phyloP scores from a whole-genome alignment of 2,888 invertebrate genomes.

The Listrodromus nycthemerus region DNA sequence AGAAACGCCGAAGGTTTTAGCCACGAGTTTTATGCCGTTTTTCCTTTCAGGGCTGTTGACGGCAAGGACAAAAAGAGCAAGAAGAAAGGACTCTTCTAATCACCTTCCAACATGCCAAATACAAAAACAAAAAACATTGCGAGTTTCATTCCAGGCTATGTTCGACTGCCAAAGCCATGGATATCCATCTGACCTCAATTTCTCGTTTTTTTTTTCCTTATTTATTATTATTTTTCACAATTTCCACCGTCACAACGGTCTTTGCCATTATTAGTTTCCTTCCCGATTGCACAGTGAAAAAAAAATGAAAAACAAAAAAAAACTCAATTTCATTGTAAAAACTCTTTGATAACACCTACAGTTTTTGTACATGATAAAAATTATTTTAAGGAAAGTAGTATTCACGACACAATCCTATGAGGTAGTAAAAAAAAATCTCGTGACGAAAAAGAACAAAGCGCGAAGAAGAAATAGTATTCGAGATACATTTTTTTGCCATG shows the following conservation, averaged over 20 bases:
- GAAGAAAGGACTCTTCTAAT: constrained; percentile 96
- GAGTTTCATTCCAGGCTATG: constrained; percentile 57
- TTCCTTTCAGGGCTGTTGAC: constrained; percentile 90
- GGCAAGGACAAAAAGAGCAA: constrained; percentile 95
- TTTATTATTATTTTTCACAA: constrained; percentile 27
- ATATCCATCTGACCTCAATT: constrained; percentile 37
- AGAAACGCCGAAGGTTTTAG: constrained; percentile 17
- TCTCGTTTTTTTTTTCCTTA: constrained; percentile 14
- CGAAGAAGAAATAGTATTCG: constrained; percentile 7
- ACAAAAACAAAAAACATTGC: constrained; percentile 53
- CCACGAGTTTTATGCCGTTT: constrained; percentile 71
- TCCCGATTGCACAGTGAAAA: constrained; percentile 57
- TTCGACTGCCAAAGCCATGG: constrained; percentile 50
- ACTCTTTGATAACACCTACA: constrained; percentile 62
- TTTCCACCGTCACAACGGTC: constrained; percentile 39
- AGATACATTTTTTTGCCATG: constrained; percentile 27
- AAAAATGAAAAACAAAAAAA: constrained; percentile 21
- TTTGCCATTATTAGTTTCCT: constrained; percentile 19
- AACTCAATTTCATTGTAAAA: constrained; percentile 65
- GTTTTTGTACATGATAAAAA: constrained; percentile 66
- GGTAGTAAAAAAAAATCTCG: constrained; percentile 14
- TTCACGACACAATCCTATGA: constrained; percentile 41
- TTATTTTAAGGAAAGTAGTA: constrained; percentile 58
- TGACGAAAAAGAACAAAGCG: constrained; percentile 22
- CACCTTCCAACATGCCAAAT: constrained; percentile 70